Conservation (phyloP, 2,113 vertebrate species). For the Octodon degus region DNA sequence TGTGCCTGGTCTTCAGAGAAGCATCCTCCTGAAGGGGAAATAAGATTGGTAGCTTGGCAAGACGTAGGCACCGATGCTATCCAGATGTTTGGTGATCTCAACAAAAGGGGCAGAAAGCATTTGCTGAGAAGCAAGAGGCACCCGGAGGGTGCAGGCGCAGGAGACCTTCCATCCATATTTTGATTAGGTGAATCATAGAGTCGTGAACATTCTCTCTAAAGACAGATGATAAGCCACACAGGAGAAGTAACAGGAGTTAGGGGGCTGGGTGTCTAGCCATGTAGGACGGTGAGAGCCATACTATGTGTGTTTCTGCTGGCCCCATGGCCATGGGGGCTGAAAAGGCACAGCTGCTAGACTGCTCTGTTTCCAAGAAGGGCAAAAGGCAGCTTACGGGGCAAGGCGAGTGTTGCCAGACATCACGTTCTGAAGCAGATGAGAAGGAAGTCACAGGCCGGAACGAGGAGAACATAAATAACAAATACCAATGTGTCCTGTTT, state of each 20-base stretch:
- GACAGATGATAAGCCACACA: background rate
- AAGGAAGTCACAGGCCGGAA: background rate
- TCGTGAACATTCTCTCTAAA: background rate
- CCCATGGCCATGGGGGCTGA: background rate
- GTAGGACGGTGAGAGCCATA: background rate
- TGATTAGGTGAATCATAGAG: background rate
- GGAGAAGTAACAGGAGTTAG: background rate
- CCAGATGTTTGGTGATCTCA: background rate
- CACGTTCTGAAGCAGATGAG: background rate
- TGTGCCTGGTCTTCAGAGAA: background rate
- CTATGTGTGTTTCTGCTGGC: background rate
- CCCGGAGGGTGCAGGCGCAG: background rate
- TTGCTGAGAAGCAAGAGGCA: background rate
- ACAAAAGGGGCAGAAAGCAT: background rate
- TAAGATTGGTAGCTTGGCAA: background rate
- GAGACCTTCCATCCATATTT: background rate
- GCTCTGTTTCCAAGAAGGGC: background rate
- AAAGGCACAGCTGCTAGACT: background rate
- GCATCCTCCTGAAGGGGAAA: background rate
- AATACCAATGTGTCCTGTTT: background rate
- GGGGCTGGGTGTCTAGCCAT: background rate
- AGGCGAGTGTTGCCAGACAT: background rate
- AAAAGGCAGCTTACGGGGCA: background rate
- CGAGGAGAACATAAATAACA: background rate
- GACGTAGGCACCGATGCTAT: background rate